Base-by-base conservation (phyloP, 2,113 vertebrate genomes). In the Cynoglossus semilaevis region DNA sequence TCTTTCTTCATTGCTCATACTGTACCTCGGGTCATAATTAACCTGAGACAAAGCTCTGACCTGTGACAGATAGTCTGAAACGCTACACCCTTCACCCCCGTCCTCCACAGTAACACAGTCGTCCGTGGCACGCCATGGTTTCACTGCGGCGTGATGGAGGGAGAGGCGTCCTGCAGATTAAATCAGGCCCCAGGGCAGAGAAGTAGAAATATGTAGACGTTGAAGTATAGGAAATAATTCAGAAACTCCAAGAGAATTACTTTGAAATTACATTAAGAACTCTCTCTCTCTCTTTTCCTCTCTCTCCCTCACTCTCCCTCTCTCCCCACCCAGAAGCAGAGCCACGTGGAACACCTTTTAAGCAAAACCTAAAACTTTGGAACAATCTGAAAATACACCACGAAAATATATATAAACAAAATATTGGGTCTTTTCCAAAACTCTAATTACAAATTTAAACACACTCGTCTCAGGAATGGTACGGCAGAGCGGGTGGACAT, bases 11-110 rank as follows among this genome's bases (percentile, higher is more conserved):
- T 48, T 22, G 50, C 71, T 83, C 67, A 66, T 51, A 79, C 71
- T 58, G 55, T 77, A 78, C 86, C 74, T 36, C 58, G 51, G 83
- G 89, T 82, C 74, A 77, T 87, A 82, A 88, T 90, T 85, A 87
- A 85, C 80, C 77, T 55, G 42, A 71, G 75, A 79, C 79, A 79
- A 81, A 71, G 78, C 68, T 57, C 56, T 89, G 88, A 85, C 83
- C 88, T 89, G 75, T 88, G 81, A 88, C 79, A 86, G 88, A 85
- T 87, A 67, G 69, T 74, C 66, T 79, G 86, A 76, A 88, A 88
- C 70, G 19, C 45, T 77, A 88, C 49, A 70, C 82, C 49, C 41
- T 4, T 7, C 41, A n/a, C 12, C 9, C 22, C 35, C 38, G 17
- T 38, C 41, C 51, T 59, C n/a, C 37, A 45, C 40, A 16, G 49